These are phyloP conservation scores for Centropristis striata DNA, from an alignment of 2,113 vertebrate genomes.

Conservation along the genomic window DNA sequence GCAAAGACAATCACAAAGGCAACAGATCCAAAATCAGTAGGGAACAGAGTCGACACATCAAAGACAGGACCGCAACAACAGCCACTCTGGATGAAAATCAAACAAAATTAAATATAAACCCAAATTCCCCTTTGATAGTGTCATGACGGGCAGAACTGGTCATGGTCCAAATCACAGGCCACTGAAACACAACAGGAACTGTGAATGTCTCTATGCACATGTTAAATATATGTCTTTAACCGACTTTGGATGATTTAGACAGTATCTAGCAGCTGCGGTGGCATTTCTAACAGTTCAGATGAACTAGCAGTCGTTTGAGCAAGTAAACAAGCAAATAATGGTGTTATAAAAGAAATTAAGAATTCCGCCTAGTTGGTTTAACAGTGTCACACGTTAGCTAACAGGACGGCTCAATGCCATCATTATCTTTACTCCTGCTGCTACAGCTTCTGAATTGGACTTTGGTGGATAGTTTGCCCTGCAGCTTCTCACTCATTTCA, in stretches of 20 bases:
- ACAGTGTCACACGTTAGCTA: not conserved
- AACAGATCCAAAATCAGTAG: not conserved
- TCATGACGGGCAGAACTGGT: not conserved
- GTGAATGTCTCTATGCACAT: not conserved
- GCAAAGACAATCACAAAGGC: constrained; percentile 22
- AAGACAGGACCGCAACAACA: not conserved
- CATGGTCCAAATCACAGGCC: constrained; percentile 22
- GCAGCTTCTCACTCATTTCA: constrained; percentile 10
- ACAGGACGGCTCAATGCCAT: not conserved
- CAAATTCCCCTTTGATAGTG: constrained; percentile 18
- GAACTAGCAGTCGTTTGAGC: not conserved
- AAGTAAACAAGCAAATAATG: constrained; percentile 9
- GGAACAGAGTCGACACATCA: constrained; percentile 17
- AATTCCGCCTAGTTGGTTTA: constrained; percentile 1
- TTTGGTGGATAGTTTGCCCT: constrained; percentile 13
- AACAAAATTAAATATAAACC: constrained; percentile 11
- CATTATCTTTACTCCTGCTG: not conserved
- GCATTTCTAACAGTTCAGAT: not conserved
- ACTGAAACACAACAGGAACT: constrained; percentile 3
- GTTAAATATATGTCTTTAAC: not conserved
- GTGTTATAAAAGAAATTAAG: not conserved
- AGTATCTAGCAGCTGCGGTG: not conserved
- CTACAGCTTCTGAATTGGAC: constrained; percentile 7
- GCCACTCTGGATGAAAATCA: constrained; percentile 20
- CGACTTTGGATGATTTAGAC: not conserved